phyloP scores from a whole-genome alignment of 2,888 invertebrate genomes.

The Drosophila antonietae region DNA sequence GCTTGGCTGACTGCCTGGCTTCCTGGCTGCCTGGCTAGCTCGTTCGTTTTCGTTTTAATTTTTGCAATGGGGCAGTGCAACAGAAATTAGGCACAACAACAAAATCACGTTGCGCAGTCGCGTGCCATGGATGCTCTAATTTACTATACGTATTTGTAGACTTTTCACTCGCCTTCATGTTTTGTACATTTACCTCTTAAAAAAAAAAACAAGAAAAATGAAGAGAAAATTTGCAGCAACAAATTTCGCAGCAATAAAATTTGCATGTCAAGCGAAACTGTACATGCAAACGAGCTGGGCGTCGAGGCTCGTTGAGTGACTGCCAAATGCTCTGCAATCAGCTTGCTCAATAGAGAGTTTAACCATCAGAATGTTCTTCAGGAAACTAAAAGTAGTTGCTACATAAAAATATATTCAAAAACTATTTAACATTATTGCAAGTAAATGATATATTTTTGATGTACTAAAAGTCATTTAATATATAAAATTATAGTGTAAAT shows the following conservation, averaged over 20 bases:
- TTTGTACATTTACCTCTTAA: constrained; percentile 9
- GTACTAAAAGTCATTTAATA: too few species aligned
- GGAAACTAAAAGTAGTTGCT: too few species aligned
- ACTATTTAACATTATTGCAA: too few species aligned
- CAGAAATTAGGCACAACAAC: constrained; percentile 45
- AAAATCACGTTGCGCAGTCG: constrained; percentile 44
- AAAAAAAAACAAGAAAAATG: background rate
- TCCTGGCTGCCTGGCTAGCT: background rate
- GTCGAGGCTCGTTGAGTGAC: constrained; percentile 6
- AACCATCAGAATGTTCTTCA: too few species aligned
- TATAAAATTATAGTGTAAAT: too few species aligned
- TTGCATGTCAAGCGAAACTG: constrained; percentile 62
- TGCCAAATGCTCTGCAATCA: constrained; percentile 18
- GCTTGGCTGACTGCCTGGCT: background rate
- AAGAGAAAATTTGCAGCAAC: constrained; percentile 51
- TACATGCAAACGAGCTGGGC: constrained; percentile 13
- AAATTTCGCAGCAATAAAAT: constrained; percentile 39
- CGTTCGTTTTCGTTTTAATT: constrained; percentile 27
- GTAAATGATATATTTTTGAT: too few species aligned
- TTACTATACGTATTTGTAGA: constrained; percentile 28
- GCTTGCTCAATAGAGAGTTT: background rate
- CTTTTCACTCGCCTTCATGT: constrained; percentile 21
- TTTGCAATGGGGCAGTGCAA: constrained; percentile 13
- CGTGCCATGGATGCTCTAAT: constrained; percentile 62
- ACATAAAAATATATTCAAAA: too few species aligned